Evolutionary conservation across 2,888 invertebrate genomes (phyloP), one percentile per base, ranked within the genome.

Genomic region (Macrophya annulata): DNA sequence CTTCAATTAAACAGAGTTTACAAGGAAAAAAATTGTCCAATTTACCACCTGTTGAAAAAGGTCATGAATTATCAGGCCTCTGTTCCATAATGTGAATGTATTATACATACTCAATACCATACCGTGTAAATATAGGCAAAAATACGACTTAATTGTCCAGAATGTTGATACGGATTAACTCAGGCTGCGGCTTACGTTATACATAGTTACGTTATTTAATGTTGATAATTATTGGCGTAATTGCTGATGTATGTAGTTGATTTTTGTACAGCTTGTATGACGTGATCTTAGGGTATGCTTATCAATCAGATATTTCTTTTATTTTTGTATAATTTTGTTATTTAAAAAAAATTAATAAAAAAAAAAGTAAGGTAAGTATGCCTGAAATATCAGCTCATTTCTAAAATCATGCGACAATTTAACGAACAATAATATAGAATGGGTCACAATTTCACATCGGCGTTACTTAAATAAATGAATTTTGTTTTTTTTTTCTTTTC

Each of bases 31-130:
- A 95, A 88, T 94, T 98, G 81, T 96, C 96, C 87, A 95, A 96
- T 89, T 95, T 96, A 88, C 97, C 97, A 4, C 96, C 96, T 0
- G 95, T 97, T 71, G 94, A 95, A 85, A 96, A 95, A 92, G 98
- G 98, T 48, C 95, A 95, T 86, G 98, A 98, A 92, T 94, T 97
- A 31, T 98, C 98, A 0, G 98, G 97, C 48, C 94, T 98, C 89
- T 98, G 98, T 94, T 96, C 97, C 82, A 97, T 98, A 89, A 97
- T 97, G 97, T 97, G 95, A 95, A 91, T 88, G 88, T 45, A 17
- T 37, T n/a, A n/a, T 25, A 71, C 31, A 74, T 45, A 43, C n/a
- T 4, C 43, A 21, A 74, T 21, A 76, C 85, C 83, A 85, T 68
- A 82, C 3, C n/a, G 10, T 68, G 82, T 77, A 55, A 82, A 71